Base-by-base conservation (phyloP, 2,113 vertebrate species). In the Macquaria australasica region DNA sequence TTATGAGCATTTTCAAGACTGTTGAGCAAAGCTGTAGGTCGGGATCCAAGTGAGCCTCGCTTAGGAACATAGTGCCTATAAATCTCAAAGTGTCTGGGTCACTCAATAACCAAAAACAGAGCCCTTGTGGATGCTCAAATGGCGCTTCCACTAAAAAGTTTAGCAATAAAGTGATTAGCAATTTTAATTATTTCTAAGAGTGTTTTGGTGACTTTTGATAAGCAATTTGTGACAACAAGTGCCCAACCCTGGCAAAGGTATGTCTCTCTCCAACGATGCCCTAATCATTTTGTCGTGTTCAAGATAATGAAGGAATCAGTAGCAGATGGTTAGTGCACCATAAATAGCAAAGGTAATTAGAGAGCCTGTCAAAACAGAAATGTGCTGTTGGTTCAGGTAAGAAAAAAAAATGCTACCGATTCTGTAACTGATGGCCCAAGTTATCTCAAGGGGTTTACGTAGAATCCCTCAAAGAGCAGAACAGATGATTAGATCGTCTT, bases 301-400 rank as follows among this genome's bases (percentile, higher is more conserved):
- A 97, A 95, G 96, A 97, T 97, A 97, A 97, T 96, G 96, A 97
- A 97, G 97, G 95, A 97, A 97, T 96, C 91, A 89, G 95, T 95
- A 96, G 95, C 85, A 87, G 96, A 97, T 96, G 94, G 95, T 92
- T 93, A 90, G 92, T 91, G 90, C n/a, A 86, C 95, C 92, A 95
- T 96, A 96, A 97, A 96, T 96, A 96, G 96, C 88, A 90, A 92
- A 97, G 95, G 97, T 97, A 97, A 97, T 98, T 97, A 97, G 96
- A 96, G 96, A 96, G 92, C 93, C 95, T 95, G 94, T 95, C 92
- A 96, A 93, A 94, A 95, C 91, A 93, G 90, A 88, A 95, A 92
- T 72, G 89, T 90, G 88, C 84, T 82, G 87, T 91, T 91, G 90
- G 91, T 95, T 90, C 84, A 91, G 84, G 87, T 93, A 88, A 39